Base-by-base conservation (phyloP, 1,140 invertebrate genomes). In the Drosophila varians region DNA sequence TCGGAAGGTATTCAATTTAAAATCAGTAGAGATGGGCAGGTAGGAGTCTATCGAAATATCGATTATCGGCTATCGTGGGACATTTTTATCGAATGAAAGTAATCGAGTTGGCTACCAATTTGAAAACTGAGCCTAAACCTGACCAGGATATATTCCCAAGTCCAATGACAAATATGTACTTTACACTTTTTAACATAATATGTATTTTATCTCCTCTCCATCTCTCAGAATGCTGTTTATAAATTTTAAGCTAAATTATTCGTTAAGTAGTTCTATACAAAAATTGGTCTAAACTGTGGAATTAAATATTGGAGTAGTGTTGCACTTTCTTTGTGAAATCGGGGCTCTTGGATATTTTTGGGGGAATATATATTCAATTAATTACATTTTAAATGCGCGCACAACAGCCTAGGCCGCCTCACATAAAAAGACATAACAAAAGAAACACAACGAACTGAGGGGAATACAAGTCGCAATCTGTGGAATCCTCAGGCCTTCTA, bases 271-370 rank as follows among this genome's bases (percentile, higher is more conserved):
- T 60, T 76, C 65, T 86, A 77, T 80, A 87, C 65, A 87, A 87
- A 31, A 87, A 87, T 87, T 87, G 82, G 82, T 87, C 82, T 87
- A 84, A 86, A 83, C 65, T 78, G 70, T 74, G 43, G 73, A 74
- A 83, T 70, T 70, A 21, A 72, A 28, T 16, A 4, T 16, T 38
- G 40, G 28, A 71, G 70, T 49, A 70, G 43, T 34, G 57, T 68
- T 69, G 49, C 65, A 68, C 51, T 47, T 40, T 55, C 9, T 46
- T 23, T 47, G 47, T 70, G 12, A 47, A 72, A 26, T 60, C 34
- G 55, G 14, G 43, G 55, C 55, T 34, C 21, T 23, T 46, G 26
- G 28, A 36, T 69, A 60, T 45, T 68, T 51, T 40, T 36, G 28
- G 25, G 56, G 58, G 61, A 77, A 74, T 76, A 64, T 40, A 47